Base-by-base conservation (phyloP, 2,888 invertebrate species). In the Melangyna quadrimaculata region DNA sequence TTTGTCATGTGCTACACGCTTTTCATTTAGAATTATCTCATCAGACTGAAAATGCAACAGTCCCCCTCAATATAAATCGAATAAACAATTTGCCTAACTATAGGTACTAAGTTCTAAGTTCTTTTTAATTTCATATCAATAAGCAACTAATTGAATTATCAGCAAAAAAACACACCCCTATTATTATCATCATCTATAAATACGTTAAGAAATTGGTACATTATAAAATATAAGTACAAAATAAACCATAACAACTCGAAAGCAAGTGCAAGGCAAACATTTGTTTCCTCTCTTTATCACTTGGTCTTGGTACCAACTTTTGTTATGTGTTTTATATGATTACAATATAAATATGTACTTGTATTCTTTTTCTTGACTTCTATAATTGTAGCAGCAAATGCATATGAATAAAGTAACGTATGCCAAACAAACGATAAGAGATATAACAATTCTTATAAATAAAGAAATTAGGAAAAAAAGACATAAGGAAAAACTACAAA, bases 231-330 rank as follows among this genome's bases (percentile, higher is more conserved):
- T 22, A 59, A 59, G 35, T 3, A 8, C 14, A 37, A 22, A n/a
- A 12, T 12, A 45, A 72, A 51, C 22, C 70, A 55, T 70, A 74
- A 55, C 19, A 74, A 55, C 19, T 74, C n/a, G 45, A 35, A n/a
- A 35, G 19, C 71, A 74, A 71, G 57, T 75, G 57, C 79, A 74
- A 72, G 72, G 71, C 59, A 32, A 65, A 14, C 29, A 32, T 19
- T 65, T 59, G 14, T 37, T 2, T 29, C 1, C 6, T 40, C 12
- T 27, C 4, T 19, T 5, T 43, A 43, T 63, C n/a, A 2, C 10
- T 17, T 40, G 10, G 40, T 37, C n/a, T n/a, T n/a, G n/a, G 5
- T 3, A 32, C 22, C 22, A 37, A 37, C 8, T 19, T 7, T 9
- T 40, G 1, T 10, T 53, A 8, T 53, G 9, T 24, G 14, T 14